Percentiles rank a stretch among this genome's conserved stretches.
These are phyloP conservation scores for Piprites chloris DNA, from an alignment of 2,113 vertebrate genomes.

Conservation along the genomic window DNA sequence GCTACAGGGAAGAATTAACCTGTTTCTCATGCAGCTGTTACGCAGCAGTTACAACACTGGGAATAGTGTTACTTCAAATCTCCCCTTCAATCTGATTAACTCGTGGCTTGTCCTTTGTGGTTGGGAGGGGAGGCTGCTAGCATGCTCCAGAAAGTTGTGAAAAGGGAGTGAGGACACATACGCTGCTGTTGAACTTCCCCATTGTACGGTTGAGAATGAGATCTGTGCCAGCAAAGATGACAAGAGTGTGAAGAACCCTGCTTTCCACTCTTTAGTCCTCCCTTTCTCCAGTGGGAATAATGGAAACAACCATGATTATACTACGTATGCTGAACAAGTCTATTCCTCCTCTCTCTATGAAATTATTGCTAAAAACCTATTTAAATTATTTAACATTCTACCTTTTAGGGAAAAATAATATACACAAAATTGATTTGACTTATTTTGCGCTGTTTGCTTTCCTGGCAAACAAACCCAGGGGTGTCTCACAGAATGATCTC, in stretches of 20 bases:
- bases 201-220: neutral
- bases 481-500: neutral
- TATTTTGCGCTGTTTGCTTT: neutral
- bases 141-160: neutral
- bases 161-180: neutral
- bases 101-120: neutral
- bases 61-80: neutral
- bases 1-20: neutral
- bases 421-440: neutral
- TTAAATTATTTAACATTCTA: neutral
- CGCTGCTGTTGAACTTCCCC: neutral
- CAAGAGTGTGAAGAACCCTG: rapidly evolving
- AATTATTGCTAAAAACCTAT: neutral
- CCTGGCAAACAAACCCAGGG: neutral
- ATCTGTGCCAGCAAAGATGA: neutral
- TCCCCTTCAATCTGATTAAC: neutral
- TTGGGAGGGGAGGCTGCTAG: neutral
- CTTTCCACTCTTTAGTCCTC: neutral
- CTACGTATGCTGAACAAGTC: neutral
- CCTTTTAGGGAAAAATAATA: neutral
- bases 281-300: neutral
- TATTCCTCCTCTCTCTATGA: neutral
- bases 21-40: neutral
- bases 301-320: neutral
- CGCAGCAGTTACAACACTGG: neutral